These are phyloP conservation scores for Hypercompe scribonia DNA, from an alignment of 2,888 invertebrate species.

Conservation along the genomic window DNA sequence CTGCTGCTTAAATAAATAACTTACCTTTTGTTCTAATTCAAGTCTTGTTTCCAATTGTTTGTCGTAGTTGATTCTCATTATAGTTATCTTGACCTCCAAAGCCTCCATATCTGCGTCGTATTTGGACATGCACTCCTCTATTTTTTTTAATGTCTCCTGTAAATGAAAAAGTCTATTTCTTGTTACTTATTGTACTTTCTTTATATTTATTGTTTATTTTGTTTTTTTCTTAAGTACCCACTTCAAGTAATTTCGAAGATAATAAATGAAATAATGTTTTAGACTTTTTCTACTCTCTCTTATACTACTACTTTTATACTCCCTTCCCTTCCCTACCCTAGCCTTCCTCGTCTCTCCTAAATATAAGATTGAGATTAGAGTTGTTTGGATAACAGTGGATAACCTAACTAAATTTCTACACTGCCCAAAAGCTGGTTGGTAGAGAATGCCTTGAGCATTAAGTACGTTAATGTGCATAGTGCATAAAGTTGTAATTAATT, in stretches of 20 bases:
- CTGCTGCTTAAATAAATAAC: no score
- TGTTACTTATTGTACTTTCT: neutral
- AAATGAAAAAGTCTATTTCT: neutral
- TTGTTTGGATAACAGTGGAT: no score
- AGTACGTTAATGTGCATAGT: neutral
- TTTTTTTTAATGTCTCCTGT: neutral
- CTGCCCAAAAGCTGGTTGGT: no score
- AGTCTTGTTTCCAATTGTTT: constrained; percentile 1
- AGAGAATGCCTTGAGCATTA: neutral
- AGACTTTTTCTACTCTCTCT: no score
- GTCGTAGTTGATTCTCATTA: constrained; percentile 6
- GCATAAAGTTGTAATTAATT: neutral
- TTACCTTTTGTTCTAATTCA: constrained; percentile 9
- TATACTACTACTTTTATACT: no score
- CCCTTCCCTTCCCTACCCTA: no score
- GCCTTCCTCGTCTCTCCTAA: no score
- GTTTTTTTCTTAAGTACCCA: neutral
- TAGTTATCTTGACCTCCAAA: neutral
- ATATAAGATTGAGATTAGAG: no score
- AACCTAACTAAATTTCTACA: no score
- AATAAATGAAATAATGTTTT: no score
- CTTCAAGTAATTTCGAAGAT: no score
- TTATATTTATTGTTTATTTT: neutral
- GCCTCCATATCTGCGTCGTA: constrained; percentile 6
- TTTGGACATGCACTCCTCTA: constrained; percentile 2